phyloP scores from a whole-genome alignment of 2,797 vertebrate species.

The Mallotus villosus region DNA sequence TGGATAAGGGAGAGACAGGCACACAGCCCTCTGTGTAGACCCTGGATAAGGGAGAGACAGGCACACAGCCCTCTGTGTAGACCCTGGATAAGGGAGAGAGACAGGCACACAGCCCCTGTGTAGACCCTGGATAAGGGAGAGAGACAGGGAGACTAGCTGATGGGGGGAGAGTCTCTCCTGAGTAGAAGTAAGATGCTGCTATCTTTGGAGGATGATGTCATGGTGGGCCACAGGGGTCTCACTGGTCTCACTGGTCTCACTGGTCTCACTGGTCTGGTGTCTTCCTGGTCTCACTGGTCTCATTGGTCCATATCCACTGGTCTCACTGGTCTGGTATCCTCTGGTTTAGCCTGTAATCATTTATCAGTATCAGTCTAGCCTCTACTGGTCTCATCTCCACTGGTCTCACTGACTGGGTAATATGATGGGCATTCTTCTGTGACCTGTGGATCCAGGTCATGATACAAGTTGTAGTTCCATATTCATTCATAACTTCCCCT shows the following conservation, averaged over 20 bases:
- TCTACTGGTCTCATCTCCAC: background rate
- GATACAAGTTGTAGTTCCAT: background rate
- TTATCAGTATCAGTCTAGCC: background rate
- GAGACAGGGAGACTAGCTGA: conserved; percentile 13
- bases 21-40: background rate
- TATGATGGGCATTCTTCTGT: too few relatives aligned
- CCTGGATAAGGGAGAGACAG: too few relatives aligned
- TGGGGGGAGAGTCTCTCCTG: conserved; percentile 10
- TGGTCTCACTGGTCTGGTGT: background rate
- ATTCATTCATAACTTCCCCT: too few relatives aligned
- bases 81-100: too few relatives aligned
- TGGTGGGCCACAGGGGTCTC: background rate
- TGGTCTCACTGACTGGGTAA: too few relatives aligned
- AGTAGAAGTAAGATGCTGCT: background rate
- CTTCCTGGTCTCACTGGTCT: background rate
- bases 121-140: too few relatives aligned
- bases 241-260: background rate
- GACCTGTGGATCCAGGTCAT: background rate
- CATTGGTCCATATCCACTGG: background rate
- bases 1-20: too few relatives aligned
- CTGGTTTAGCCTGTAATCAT: too few relatives aligned
- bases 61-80: background rate
- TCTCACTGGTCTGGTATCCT: too few relatives aligned
- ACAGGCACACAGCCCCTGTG: background rate
- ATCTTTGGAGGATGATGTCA: conserved; percentile 14